These are phyloP conservation scores for Panthera tigris DNA, from an alignment of 2,113 vertebrate genomes.

Conservation along the genomic window DNA sequence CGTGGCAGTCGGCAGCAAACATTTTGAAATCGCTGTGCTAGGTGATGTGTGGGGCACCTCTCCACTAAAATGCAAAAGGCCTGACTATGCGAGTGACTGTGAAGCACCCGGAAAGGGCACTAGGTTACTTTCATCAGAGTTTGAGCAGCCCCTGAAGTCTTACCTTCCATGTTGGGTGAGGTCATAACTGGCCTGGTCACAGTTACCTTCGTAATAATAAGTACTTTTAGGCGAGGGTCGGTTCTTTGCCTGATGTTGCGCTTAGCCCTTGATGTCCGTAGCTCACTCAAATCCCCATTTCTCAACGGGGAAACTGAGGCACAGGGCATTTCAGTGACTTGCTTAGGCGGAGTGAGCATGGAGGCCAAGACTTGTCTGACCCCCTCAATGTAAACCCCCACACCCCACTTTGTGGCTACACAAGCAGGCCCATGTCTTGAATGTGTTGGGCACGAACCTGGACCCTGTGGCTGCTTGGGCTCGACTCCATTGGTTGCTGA, in stretches of 20 bases:
- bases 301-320: neutral
- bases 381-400: neutral
- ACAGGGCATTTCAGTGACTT: neutral
- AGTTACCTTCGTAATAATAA: accelerated
- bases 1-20: neutral
- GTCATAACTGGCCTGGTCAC: accelerated
- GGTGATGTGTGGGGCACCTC: neutral
- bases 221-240: neutral
- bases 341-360: neutral
- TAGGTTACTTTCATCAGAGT: neutral
- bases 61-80: neutral
- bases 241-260: neutral
- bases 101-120: neutral
- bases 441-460: accelerated
- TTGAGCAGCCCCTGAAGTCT: no score
- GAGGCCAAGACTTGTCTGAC: neutral
- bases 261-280: neutral
- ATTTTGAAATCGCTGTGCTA: neutral
- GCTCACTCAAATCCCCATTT: neutral
- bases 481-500: neutral
- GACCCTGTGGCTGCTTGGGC: accelerated
- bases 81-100: neutral
- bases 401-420: neutral
- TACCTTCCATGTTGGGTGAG: neutral
- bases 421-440: neutral